These are phyloP conservation scores for Clivina fossor DNA, from an alignment of 2,888 invertebrate species.

Conservation along the genomic window DNA sequence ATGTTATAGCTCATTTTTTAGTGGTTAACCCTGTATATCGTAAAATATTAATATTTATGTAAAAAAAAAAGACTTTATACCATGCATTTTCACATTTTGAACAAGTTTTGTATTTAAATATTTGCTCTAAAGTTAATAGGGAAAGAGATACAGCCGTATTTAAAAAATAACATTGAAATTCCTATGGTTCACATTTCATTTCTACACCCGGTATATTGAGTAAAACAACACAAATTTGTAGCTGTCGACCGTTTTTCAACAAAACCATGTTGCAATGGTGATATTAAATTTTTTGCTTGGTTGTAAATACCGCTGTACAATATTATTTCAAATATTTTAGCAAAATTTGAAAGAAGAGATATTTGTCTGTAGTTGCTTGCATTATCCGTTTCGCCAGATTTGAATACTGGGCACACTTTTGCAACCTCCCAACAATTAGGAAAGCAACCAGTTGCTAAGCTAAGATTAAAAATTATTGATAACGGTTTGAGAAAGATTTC, in stretches of 20 bases:
- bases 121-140: no score
- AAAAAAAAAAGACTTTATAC: no score
- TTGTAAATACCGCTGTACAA: conserved; percentile 31
- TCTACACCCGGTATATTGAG: conserved; percentile 14
- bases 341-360: conserved; percentile 30
- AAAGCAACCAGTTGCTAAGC: background rate
- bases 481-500: background rate
- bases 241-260: conserved; percentile 27
- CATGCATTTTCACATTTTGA: no score
- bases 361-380: conserved; percentile 36
- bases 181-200: no score
- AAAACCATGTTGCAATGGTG: conserved; percentile 33
- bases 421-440: background rate
- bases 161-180: no score
- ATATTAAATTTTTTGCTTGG: conserved; percentile 10
- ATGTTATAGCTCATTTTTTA: no score
- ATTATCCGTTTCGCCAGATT: conserved; percentile 28
- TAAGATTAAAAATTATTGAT: background rate
- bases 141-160: no score
- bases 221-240: conserved; percentile 32
- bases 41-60: no score
- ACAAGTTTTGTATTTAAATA: no score
- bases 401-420: conserved; percentile 30
- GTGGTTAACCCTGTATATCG: no score
- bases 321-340: conserved; percentile 38